These are phyloP conservation scores for Solea solea DNA, from an alignment of 2,113 vertebrate genomes.

Conservation along the genomic window DNA sequence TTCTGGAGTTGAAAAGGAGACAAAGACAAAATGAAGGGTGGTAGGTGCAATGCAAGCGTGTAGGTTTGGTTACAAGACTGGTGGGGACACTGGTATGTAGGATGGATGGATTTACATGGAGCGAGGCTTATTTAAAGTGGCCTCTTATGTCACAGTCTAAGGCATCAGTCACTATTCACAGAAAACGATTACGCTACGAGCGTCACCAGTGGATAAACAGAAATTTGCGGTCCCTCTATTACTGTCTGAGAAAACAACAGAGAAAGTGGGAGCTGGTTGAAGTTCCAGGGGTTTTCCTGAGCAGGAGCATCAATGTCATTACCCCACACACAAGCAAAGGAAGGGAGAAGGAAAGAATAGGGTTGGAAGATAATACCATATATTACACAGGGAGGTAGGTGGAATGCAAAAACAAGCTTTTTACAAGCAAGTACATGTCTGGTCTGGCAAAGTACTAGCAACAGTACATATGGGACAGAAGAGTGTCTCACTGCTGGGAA, in stretches of 20 bases:
- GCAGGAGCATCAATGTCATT: constrained; percentile 54
- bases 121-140: not conserved
- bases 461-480: constrained; percentile 39
- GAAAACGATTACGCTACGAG: constrained; percentile 6
- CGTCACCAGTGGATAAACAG: constrained; percentile 16
- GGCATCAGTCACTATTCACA: not conserved
- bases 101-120: not conserved
- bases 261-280: constrained; percentile 22
- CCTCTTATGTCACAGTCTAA: not conserved
- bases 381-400: constrained; percentile 61
- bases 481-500: constrained; percentile 18
- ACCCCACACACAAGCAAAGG: constrained; percentile 58
- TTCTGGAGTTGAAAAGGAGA: constrained; percentile 10
- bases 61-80: too few relatives aligned
- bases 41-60: too few relatives aligned
- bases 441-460: constrained; percentile 50
- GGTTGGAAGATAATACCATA: constrained; percentile 72
- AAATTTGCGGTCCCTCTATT: constrained; percentile 7
- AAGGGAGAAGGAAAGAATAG: constrained; percentile 43
- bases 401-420: constrained; percentile 77
- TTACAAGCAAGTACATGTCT: constrained; percentile 72
- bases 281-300: constrained; percentile 58
- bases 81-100: too few relatives aligned
- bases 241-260: constrained; percentile 23
- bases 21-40: not conserved